Percentiles rank a stretch among this genome's conserved stretches.
These are phyloP conservation scores for Callionymus lyra DNA, from an alignment of 2,113 vertebrate species.

Conservation along the genomic window DNA sequence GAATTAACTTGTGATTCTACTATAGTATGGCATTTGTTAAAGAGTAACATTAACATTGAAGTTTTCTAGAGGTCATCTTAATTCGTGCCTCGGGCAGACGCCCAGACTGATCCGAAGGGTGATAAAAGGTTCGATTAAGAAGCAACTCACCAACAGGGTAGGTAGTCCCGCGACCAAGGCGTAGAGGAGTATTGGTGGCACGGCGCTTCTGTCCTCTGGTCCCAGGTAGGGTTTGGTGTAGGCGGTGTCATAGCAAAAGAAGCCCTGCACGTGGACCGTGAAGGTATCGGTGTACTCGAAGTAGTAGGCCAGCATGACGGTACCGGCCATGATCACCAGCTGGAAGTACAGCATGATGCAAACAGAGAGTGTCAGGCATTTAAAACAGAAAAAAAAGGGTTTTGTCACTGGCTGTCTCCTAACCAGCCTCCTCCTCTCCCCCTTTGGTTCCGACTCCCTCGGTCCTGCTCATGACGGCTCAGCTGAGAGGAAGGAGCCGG, in stretches of 20 bases:
- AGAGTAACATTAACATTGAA: too few species aligned
- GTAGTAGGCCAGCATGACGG: slow-evolving; percentile 94
- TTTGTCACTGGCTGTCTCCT: slow-evolving; percentile 19
- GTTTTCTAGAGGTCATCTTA: too few species aligned
- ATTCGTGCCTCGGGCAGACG: too few species aligned
- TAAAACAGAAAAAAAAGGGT: slow-evolving; percentile 18
- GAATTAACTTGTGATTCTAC: too few species aligned
- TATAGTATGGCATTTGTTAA: too few species aligned
- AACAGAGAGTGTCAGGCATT: slow-evolving; percentile 52
- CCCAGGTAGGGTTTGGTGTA: slow-evolving; percentile 92
- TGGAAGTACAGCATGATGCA: slow-evolving; percentile 94
- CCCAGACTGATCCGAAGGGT: too few species aligned
- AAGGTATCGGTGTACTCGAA: slow-evolving; percentile 97
- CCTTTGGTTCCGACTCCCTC: slow-evolving; percentile 32
- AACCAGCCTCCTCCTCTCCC: slow-evolving; percentile 49
- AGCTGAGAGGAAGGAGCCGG: slow-evolving; percentile 21
- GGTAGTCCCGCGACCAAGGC: slow-evolving; percentile 82
- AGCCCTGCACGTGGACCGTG: slow-evolving; percentile 88
- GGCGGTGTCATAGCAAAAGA: slow-evolving; percentile 91
- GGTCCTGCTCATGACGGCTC: slow-evolving; percentile 39
- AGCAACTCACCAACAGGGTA: slow-evolving; percentile 81
- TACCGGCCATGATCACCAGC: slow-evolving; percentile 98
- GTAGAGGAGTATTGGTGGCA: slow-evolving; percentile 85
- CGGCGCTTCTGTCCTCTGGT: slow-evolving; percentile 84
- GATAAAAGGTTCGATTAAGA: not conserved